These are phyloP conservation scores for Thripadectes ignobilis DNA, from an alignment of 2,797 vertebrate species.

Conservation along the genomic window DNA sequence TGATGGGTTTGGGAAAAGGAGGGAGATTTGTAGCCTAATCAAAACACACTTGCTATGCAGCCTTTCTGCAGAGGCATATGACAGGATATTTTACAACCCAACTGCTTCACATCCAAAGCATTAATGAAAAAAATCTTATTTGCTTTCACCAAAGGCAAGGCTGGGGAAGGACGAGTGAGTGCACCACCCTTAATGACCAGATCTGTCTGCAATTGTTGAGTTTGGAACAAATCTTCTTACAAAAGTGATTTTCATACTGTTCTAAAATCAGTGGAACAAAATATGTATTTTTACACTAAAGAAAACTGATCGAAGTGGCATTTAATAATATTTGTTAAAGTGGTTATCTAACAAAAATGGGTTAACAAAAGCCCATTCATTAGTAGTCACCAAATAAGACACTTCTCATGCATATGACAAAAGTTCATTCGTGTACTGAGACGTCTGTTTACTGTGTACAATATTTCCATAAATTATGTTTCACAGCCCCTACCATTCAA, in stretches of 20 bases:
- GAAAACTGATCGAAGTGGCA: slow-evolving; percentile 52
- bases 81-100: not conserved
- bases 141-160: not conserved
- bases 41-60: not conserved
- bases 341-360: slow-evolving; percentile 60
- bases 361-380: slow-evolving; percentile 58
- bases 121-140: not conserved
- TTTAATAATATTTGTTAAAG: slow-evolving; percentile 61
- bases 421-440: slow-evolving; percentile 42
- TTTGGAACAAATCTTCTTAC: not conserved
- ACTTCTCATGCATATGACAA: slow-evolving; percentile 61
- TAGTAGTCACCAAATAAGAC: slow-evolving; percentile 65
- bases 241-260: not conserved
- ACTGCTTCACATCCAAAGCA: not conserved
- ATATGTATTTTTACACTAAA: slow-evolving; percentile 55
- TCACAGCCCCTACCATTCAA: slow-evolving; percentile 51
- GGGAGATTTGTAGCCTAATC: not conserved
- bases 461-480: slow-evolving; percentile 54
- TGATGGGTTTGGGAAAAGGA: not conserved
- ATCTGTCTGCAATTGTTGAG: not conserved
- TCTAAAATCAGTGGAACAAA: slow-evolving; percentile 37
- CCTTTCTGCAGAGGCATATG: not conserved
- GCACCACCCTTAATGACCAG: not conserved
- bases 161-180: not conserved
- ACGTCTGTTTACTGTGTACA: slow-evolving; percentile 55